These are phyloP conservation scores for Temnothorax longispinosus DNA, from an alignment of 1,140 invertebrate genomes.

Conservation along the genomic window DNA sequence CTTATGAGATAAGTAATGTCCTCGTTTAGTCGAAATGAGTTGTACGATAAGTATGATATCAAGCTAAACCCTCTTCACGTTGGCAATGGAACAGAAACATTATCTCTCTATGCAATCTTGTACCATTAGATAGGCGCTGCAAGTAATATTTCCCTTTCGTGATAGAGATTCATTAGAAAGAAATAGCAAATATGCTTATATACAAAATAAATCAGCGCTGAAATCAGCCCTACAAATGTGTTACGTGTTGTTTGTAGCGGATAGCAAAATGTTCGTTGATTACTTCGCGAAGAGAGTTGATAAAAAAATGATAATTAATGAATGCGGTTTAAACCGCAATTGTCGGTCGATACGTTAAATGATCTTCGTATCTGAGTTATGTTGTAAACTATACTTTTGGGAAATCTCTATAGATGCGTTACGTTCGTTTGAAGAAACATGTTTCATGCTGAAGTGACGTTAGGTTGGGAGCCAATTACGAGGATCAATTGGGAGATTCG, in stretches of 20 bases:
- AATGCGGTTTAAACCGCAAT: no score
- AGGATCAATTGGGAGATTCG: slow-evolving; percentile 33
- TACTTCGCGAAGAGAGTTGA: not conserved
- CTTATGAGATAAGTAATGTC: slow-evolving; percentile 20
- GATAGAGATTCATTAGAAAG: slow-evolving; percentile 31
- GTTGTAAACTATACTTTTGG: not conserved
- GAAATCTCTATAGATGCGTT: not conserved
- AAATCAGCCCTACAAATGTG: not conserved
- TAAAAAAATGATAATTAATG: not conserved
- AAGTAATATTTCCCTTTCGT: slow-evolving; percentile 14
- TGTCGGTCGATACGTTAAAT: not conserved
- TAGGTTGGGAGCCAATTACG: slow-evolving; percentile 35
- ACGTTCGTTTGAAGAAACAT: slow-evolving; percentile 1
- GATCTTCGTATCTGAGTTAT: not conserved
- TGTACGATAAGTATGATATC: not conserved
- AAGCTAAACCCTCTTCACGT: not conserved
- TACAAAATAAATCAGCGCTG: not conserved
- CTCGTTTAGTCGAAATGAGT: slow-evolving; percentile 19
- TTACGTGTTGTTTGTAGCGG: slow-evolving; percentile 48
- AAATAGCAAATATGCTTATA: not conserved
- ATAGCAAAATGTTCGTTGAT: slow-evolving; percentile 59
- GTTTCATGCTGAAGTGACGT: not conserved
- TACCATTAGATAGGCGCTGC: slow-evolving; percentile 9
- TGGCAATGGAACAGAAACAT: slow-evolving; percentile 13
- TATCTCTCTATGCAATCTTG: not conserved